Base-by-base conservation (phyloP, 2,797 vertebrate species). In the Ctenopoma multispine region DNA sequence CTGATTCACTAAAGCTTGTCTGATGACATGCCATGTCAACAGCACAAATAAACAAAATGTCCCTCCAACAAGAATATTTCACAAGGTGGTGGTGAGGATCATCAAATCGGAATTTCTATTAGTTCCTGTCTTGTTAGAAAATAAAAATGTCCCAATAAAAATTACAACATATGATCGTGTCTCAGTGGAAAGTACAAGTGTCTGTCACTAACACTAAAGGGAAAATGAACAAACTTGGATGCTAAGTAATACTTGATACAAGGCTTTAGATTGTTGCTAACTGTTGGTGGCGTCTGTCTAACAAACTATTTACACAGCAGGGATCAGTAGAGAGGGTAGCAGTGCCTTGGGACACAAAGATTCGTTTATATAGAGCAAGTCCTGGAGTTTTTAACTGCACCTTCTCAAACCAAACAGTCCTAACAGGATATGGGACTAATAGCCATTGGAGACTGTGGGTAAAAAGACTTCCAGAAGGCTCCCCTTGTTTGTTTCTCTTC, bases 361-460 rank as follows among this genome's bases (percentile, higher is more conserved):
- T 0, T 23, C 63, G 11, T 85, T 92, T 87, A 89, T 72, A 76
- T 56, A 81, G 81, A 54, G 27, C 63, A 29, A 46, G 72, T 69
- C 56, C 75, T 75, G 58, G 77, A 70, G 72, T 63, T 88, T 91
- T 81, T 77, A 85, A 85, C 80, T 76, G 69, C 70, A 67, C 71
- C 69, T 82, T 83, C 69, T 86, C 71, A 85, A 89, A 80, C 81
- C 78, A 86, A 88, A 87, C 78, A 75, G 74, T 73, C 75, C 38
- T 13, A 77, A 87, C 73, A 90, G 84, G 84, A 87, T 81, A 82
- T 75, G 51, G 70, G 75, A 69, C 75, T 47, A 63, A 72, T 62
- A 66, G 72, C 77, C 40, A 63, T 61, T 43, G 62, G 72, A 68
- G 73, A 71, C 51, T 38, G 55, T 49, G 61, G 61, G 29, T 47